Conservation (phyloP, 2,888 invertebrate genomes). For the Pollenia amentaria region DNA sequence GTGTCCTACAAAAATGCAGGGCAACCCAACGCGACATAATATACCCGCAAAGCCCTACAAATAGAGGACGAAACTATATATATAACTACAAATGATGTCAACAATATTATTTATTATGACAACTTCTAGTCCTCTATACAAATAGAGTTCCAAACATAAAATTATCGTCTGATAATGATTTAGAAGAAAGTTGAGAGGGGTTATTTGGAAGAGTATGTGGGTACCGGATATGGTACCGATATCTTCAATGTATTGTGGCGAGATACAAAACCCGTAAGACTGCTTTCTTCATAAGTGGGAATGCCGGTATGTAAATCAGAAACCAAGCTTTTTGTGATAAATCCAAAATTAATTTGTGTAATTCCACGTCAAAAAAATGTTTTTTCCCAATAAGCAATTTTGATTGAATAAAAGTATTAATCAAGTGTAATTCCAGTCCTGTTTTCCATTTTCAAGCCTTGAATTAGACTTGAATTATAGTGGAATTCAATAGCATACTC, state of each 20-base stretch:
- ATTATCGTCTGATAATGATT: constrained; percentile 2
- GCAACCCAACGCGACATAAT: too few relatives aligned
- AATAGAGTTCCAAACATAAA: constrained; percentile 14
- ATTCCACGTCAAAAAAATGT: too few relatives aligned
- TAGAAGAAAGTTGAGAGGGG: constrained; percentile 2
- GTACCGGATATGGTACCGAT: constrained; percentile 7
- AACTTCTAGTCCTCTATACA: constrained; percentile 8
- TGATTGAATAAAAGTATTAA: too few relatives aligned
- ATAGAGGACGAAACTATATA: background rate
- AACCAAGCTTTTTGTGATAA: constrained; percentile 30
- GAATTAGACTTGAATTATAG: too few relatives aligned
- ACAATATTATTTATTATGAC: constrained; percentile 4
- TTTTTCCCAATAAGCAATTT: too few relatives aligned
- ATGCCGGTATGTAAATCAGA: constrained; percentile 9
- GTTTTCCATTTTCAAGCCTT: too few relatives aligned
- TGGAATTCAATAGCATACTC: too few relatives aligned
- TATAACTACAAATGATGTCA: too few relatives aligned
- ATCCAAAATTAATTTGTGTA: constrained; percentile 18
- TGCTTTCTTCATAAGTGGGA: background rate
- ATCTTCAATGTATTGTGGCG: background rate
- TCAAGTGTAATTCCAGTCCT: too few relatives aligned
- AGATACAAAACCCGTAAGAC: background rate
- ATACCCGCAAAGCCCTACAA: constrained; percentile 9
- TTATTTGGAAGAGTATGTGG: constrained; percentile 9
- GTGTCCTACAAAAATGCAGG: too few relatives aligned